Base-by-base conservation (phyloP, 2,888 invertebrate species). In the Oligia strigilis region DNA sequence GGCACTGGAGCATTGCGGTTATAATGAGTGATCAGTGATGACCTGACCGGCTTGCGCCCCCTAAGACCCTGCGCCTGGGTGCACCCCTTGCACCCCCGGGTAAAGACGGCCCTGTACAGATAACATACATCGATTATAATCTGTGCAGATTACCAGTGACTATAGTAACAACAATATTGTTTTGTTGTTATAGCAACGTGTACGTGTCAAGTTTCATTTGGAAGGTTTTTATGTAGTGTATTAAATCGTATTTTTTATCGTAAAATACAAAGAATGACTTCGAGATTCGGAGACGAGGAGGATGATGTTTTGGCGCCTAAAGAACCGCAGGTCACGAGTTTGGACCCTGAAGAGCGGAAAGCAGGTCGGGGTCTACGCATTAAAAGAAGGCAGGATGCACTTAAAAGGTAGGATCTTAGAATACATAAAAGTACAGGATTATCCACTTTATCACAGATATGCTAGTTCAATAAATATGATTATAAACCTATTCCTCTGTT, bases 291-390 rank as follows among this genome's bases (percentile, higher is more conserved):
- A 0, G 95, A 95, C 43, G 96, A 96, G 0, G 96, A 96, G 49
- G 96, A 97, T 17, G 95, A 97, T 91, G 94, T 96, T 5, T 89
- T 96, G 87, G 96, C 95, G 13, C 95, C 97, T 0, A 97, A 96
- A 79, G 98, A 97, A 88, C 97, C 98, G 2, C 97, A 97, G 87
- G 95, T 98, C 58, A 97, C 97, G 0, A 98, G 98, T 0, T 91
- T 93, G 8, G 98, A 98, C 93, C 97, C 98, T 14, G 97, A 97
- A 72, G 98, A 98, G 93, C 95, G 98, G 88, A 98, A 98, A 94
- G 96, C 98, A 66, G 98, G 98, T 0, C 97, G 98, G 79, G 95
- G 97, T 81, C 93, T 98, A 73, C 97, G 98, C 71, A 98, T 98
- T 90, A 97, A 98, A 92, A 97, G 97, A 79, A 96, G 98, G 83